phyloP scores from a whole-genome alignment of 2,888 invertebrate genomes.

The Hirtodrosophila confusa region DNA sequence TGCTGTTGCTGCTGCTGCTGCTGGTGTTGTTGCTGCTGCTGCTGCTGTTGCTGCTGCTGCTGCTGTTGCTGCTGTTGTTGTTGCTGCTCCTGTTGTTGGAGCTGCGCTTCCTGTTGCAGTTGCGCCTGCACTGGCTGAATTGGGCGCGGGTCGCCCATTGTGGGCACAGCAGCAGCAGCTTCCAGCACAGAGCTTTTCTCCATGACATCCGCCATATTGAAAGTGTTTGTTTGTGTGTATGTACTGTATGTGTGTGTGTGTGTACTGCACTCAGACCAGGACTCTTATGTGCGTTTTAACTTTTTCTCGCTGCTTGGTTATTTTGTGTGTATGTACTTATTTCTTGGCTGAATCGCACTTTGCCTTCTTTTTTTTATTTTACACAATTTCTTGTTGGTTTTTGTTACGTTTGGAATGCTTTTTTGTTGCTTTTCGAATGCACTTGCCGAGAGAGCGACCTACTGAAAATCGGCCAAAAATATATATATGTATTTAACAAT shows the following conservation, averaged over 20 bases:
- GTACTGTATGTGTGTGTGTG: slow-evolving; percentile 27
- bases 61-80: slow-evolving; percentile 47
- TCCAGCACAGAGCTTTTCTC: slow-evolving; percentile 83
- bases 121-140: slow-evolving; percentile 37
- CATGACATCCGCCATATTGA: slow-evolving; percentile 82
- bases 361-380: slow-evolving; percentile 28
- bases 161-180: slow-evolving; percentile 73
- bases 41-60: slow-evolving; percentile 33
- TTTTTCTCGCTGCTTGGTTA: slow-evolving; percentile 42
- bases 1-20: slow-evolving; percentile 47
- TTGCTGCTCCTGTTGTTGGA: slow-evolving; percentile 41
- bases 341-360: slow-evolving; percentile 26
- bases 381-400: slow-evolving; percentile 31
- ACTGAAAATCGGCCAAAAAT: slow-evolving; percentile 34
- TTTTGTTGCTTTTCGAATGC: slow-evolving; percentile 33
- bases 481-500: slow-evolving; percentile 29
- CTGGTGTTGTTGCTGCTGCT: slow-evolving; percentile 39
- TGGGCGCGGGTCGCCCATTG: slow-evolving; percentile 60
- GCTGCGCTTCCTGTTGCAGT: slow-evolving; percentile 58
- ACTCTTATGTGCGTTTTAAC: slow-evolving; percentile 53
- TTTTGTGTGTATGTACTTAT: slow-evolving; percentile 38
- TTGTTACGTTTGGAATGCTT: slow-evolving; percentile 57
- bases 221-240: slow-evolving; percentile 52
- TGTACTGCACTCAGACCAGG: slow-evolving; percentile 65
- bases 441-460: slow-evolving; percentile 29